Evolutionary conservation across 2,888 invertebrate species (phyloP).

Genomic region (Ptychoptera contaminata): DNA sequence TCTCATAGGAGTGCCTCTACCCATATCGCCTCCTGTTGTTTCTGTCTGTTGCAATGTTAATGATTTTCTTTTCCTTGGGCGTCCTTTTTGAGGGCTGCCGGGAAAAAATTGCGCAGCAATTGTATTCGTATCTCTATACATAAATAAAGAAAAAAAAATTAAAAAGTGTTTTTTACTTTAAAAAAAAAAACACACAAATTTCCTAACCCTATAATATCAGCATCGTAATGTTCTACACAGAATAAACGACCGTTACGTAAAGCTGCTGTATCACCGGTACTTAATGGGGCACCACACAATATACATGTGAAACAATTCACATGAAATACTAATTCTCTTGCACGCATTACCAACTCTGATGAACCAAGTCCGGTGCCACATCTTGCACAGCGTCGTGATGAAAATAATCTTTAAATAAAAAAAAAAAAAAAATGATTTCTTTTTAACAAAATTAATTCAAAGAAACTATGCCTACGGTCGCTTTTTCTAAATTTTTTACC

Average conservation of each 20-base stretch:
- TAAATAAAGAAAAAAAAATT: neutral
- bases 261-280: slow-evolving; percentile 83
- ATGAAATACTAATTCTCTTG: slow-evolving; percentile 75
- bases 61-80: slow-evolving; percentile 20
- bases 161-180: neutral
- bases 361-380: slow-evolving; percentile 74
- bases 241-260: slow-evolving; percentile 68
- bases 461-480: too few species aligned
- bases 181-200: neutral
- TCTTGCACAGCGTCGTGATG: slow-evolving; percentile 68
- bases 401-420: slow-evolving; percentile 52
- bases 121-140: neutral
- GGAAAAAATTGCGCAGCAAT: slow-evolving; percentile 3
- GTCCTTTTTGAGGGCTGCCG: slow-evolving; percentile 13
- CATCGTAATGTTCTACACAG: slow-evolving; percentile 43
- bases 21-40: slow-evolving; percentile 9
- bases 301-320: slow-evolving; percentile 80
- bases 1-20: slow-evolving; percentile 10
- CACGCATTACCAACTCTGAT: slow-evolving; percentile 82
- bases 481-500: too few species aligned
- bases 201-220: slow-evolving; percentile 14
- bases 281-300: slow-evolving; percentile 64
- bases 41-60: slow-evolving; percentile 8
- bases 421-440: neutral
- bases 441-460: slow-evolving; percentile 1